phyloP scores from a whole-genome alignment of 2,888 invertebrate genomes.

The Thymelicus acteon region DNA sequence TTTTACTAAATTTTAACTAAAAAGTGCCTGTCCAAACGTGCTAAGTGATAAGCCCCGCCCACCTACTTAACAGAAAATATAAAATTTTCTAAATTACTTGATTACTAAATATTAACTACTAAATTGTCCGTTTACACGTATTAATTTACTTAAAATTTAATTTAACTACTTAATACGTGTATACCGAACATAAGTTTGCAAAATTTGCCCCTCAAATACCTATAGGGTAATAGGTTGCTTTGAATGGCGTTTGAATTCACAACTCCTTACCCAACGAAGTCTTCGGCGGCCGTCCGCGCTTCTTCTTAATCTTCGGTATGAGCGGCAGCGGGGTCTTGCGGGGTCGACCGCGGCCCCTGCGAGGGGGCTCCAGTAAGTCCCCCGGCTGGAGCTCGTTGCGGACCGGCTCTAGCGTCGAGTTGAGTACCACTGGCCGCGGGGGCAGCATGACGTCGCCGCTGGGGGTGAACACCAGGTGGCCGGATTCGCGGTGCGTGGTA shows the following conservation, averaged over 20 bases:
- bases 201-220: no score
- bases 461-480: constrained; percentile 76
- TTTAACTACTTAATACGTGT: no score
- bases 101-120: no score
- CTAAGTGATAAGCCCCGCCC: no score
- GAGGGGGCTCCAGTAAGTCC: constrained; percentile 66
- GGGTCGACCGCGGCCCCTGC: constrained; percentile 80
- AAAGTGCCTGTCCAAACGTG: no score
- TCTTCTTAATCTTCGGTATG: constrained; percentile 77
- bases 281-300: constrained; percentile 78
- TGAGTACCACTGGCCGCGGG: constrained; percentile 60
- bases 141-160: no score
- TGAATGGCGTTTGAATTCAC: background rate
- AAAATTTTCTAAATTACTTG: no score
- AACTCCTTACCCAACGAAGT: constrained; percentile 73
- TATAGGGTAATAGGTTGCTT: no score
- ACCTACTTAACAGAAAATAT: no score
- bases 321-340: constrained; percentile 82
- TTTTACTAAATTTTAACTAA: no score
- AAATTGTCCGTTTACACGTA: no score
- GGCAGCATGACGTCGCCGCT: constrained; percentile 81
- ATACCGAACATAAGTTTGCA: no score
- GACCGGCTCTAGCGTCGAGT: constrained; percentile 55
- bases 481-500: constrained; percentile 78
- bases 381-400: constrained; percentile 54